Base-by-base conservation (phyloP, 2,113 vertebrate genomes). In the Lota lota region DNA sequence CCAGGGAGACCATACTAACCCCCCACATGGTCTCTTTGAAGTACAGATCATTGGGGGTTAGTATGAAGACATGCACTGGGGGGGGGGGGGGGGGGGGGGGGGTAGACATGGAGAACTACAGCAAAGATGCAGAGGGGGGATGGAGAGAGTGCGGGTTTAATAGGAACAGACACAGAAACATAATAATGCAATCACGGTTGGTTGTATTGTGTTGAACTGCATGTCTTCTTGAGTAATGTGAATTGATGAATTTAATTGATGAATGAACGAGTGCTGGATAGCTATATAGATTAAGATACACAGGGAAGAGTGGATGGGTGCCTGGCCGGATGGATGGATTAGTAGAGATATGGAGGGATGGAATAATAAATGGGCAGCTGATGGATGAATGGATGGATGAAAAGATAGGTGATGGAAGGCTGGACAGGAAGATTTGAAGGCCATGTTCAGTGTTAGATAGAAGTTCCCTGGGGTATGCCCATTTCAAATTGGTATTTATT, bases 401-500 rank as follows among this genome's bases (percentile, higher is more conserved):
- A 51, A 24, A 66, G 64, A 64, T 1, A 58, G 66, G 64, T 69
- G 24, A 47, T 61, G 61, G 28, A 63, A 33, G 24, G 28, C 28
- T 36, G 7, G 15, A 59, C 1, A 58, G 66, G 64, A 65, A 22
- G 5, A 83, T 74, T 1, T 21, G 19, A 73, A 72, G 22, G 18
- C 61, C 36, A 64, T 18, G 47, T 73, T 73, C 50, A 59, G 63
- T 17, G 36, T 64, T 59, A 54, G 63, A 16, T 47, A 47, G 40
- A 10, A 8, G 40, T 14, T 47, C 40, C 40, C 40, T 47, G 40
- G 40, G 12, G 40, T 87, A 90, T 86, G 80, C 56, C 22, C 80
- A 89, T 84, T 79, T 85, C 56, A 86, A 89, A 87, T 87, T 69
- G 68, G 68, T 73, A 66, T 70, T 82, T 78, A 83, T 86, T 80